These are phyloP conservation scores for Lasioglossum marginatum DNA, from an alignment of 2,888 invertebrate species.

Conservation along the genomic window DNA sequence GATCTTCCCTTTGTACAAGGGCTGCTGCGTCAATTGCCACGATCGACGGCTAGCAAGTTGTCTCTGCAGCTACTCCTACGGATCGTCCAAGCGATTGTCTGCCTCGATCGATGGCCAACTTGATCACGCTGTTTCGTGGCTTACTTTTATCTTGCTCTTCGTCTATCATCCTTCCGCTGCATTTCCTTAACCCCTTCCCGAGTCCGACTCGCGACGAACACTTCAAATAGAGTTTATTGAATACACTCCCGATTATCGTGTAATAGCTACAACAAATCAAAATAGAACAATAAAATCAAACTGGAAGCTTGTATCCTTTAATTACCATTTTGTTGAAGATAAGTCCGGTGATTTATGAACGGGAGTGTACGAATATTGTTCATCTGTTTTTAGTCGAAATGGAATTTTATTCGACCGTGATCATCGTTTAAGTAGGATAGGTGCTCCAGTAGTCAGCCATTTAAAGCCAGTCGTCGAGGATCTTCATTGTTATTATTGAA, in stretches of 20 bases:
- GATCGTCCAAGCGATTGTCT: background rate
- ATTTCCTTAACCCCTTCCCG: background rate
- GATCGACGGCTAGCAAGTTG: slow-evolving; percentile 36
- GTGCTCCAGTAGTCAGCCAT: background rate
- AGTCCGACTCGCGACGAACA: background rate
- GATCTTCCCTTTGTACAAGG: slow-evolving; percentile 15
- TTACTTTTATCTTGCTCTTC: background rate
- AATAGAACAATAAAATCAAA: too few species aligned
- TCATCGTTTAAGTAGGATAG: background rate
- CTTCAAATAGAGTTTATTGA: background rate
- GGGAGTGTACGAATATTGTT: background rate
- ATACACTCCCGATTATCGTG: too few species aligned
- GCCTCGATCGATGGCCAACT: background rate
- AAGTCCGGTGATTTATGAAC: too few species aligned
- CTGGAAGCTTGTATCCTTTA: too few species aligned
- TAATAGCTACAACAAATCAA: too few species aligned
- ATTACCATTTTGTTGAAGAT: too few species aligned
- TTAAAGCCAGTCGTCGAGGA: background rate
- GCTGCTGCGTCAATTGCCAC: slow-evolving; percentile 43
- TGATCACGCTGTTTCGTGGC: background rate
- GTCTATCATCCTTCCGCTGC: background rate
- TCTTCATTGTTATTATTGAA: background rate
- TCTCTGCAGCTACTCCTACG: background rate
- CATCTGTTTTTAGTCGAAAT: background rate
- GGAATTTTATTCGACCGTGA: too few species aligned